Evolutionary conservation across 2,888 invertebrate species (phyloP), one percentile per base, ranked within the genome.

Genomic region (Plebejus argus): DNA sequence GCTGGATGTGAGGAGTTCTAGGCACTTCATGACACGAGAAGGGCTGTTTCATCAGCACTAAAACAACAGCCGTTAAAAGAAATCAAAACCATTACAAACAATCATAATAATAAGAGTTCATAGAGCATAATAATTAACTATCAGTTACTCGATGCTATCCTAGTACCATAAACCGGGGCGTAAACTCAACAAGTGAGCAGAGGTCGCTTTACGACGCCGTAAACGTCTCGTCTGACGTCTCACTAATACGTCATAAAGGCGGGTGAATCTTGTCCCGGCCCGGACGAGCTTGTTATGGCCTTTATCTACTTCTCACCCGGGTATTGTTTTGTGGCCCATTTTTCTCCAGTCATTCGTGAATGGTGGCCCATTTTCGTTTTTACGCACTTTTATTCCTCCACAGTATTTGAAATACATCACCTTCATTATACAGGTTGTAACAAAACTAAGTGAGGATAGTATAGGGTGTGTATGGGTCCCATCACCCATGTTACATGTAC

Each of bases 131-230:
- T 71, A 77, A 77, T 77, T 71, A 77, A 77, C 70, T 71, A 71
- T 71, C 71, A 77, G 70, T 77, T 20, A 77, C 76, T 70, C 56
- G 35, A 53, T 77, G 71, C 71, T 49, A 56, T 35, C 71, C 77
- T 71, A 49, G 76, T 76, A 70, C 35, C 49, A 33, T n/a, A 45
- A 58, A 61, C 20, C 56, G 76, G 82, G 83, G 82, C 85, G 82
- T 88, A 88, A 89, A 89, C 88, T 91, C 91, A 91, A 91, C 92
- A 91, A 91, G 91, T 91, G 91, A 89, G 86, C 89, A 90, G 90
- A 90, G 90, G 89, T 86, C 87, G 87, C 82, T 91, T 91, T 91
- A 91, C 86, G 90, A 88, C 81, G 84, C 84, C 86, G 86, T 91
- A 91, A 91, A 91, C 85, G 89, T 89, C 86, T 87, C 82, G 84